Conservation (phyloP, 2,113 vertebrate genomes). For the Chloroceryle aenea region DNA sequence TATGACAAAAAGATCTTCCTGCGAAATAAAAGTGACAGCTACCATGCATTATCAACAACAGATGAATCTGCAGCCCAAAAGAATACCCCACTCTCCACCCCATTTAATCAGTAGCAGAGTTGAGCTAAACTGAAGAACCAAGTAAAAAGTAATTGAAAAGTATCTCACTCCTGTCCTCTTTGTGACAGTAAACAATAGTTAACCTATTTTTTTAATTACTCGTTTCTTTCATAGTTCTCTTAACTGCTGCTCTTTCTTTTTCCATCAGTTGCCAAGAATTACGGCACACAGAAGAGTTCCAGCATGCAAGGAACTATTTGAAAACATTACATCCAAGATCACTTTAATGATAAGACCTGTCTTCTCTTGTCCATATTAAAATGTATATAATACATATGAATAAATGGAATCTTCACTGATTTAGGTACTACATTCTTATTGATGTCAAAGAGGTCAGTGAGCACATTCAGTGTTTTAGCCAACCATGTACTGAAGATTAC, state of each 20-base stretch:
- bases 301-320: not conserved
- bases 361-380: constrained; percentile 33
- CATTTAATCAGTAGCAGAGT: not conserved
- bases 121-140: not conserved
- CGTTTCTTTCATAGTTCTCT: not conserved
- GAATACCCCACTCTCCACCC: not conserved
- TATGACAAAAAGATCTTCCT: not conserved
- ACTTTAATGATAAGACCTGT: constrained; percentile 10
- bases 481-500: constrained; percentile 5
- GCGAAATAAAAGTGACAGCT: not conserved
- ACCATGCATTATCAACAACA: not conserved
- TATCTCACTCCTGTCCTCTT: not conserved
- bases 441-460: constrained; percentile 34
- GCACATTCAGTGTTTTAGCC: constrained; percentile 8
- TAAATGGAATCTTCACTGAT: constrained; percentile 52
- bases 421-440: constrained; percentile 35
- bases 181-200: not conserved
- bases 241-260: not conserved
- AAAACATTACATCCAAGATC: constrained; percentile 22
- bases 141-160: not conserved
- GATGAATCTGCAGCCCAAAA: not conserved
- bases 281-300: not conserved
- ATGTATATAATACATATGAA: constrained; percentile 1
- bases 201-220: not conserved
- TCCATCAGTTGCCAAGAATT: not conserved